Conservation (phyloP, 2,797 vertebrate species). For the Sebastes variabilis region DNA sequence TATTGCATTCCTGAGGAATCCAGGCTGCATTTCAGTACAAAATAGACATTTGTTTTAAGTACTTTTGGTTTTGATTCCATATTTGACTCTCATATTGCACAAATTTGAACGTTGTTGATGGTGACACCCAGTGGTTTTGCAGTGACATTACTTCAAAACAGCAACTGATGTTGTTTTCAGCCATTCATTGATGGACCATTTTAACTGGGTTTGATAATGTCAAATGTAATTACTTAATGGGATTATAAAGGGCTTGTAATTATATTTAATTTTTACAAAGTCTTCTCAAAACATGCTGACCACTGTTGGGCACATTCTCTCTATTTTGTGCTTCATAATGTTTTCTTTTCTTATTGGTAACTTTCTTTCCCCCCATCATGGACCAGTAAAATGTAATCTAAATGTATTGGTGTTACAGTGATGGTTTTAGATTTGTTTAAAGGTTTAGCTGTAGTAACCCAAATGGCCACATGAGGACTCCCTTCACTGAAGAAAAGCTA, state of each 20-base stretch:
- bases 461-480: slow-evolving; percentile 57
- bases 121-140: slow-evolving; percentile 35
- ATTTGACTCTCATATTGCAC: not conserved
- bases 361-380: too few species aligned
- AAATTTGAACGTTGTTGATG: not conserved
- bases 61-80: not conserved
- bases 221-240: not conserved
- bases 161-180: not conserved
- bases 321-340: not conserved
- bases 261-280: not conserved
- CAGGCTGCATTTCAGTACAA: not conserved
- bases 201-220: not conserved
- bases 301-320: not conserved
- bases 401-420: not conserved
- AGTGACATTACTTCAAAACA: not conserved
- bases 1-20: not conserved
- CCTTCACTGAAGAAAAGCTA: slow-evolving; percentile 7
- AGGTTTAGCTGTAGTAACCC: slow-evolving; percentile 14
- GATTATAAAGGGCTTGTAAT: not conserved
- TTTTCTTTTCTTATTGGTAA: not conserved
- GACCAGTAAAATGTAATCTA: not conserved
- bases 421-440: not conserved
- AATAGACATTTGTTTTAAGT: fast-evolving
- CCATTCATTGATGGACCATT: not conserved
- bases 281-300: not conserved